phyloP scores from a whole-genome alignment of 2,113 vertebrate species.

The Turdus rufiventris region DNA sequence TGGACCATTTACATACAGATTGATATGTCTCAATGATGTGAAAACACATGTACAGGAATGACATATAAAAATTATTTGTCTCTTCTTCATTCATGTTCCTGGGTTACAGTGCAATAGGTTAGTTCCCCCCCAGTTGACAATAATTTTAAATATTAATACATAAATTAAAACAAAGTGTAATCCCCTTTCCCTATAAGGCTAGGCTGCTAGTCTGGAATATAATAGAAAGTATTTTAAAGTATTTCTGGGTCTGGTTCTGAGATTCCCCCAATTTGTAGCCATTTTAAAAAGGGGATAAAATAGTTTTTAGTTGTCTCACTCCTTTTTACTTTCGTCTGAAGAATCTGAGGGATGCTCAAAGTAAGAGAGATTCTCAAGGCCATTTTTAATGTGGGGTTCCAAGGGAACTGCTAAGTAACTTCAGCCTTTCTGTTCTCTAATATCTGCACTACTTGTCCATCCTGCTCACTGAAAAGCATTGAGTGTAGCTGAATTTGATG shows the following conservation, averaged over 20 bases:
- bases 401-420: neutral
- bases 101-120: neutral
- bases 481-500: neutral
- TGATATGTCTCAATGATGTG: neutral
- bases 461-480: neutral
- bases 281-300: neutral
- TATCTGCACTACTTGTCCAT: neutral
- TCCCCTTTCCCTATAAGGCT: neutral
- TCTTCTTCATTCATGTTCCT: neutral
- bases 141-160: neutral
- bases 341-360: neutral
- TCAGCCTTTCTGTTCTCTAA: neutral
- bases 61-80: neutral
- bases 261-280: neutral
- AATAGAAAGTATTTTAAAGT: neutral
- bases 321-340: neutral
- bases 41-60: neutral
- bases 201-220: neutral
- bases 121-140: neutral
- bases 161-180: neutral
- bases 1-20: neutral
- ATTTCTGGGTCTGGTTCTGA: neutral
- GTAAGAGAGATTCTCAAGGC: neutral
- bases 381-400: neutral
- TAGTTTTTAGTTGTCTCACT: neutral